Percentiles rank a stretch among this genome's conserved stretches.
Conservation (phyloP, 2,797 vertebrate genomes). For the Danio kyathit region DNA sequence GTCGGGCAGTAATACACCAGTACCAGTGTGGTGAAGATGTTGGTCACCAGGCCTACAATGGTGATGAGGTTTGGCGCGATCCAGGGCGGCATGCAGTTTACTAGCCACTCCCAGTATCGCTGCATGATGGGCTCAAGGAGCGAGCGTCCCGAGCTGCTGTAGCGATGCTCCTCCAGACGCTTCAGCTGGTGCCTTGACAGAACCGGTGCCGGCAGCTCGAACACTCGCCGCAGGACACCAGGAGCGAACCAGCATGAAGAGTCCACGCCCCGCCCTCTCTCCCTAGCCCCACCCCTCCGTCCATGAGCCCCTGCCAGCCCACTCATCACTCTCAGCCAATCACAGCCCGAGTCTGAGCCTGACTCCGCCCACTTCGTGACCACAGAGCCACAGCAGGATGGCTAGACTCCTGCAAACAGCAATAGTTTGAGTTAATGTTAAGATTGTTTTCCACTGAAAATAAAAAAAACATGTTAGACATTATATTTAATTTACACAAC, state of each 20-base stretch:
- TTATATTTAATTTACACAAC: too few relatives aligned
- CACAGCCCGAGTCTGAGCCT: constrained; percentile 68
- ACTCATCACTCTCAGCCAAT: constrained; percentile 63
- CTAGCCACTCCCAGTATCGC: constrained; percentile 97
- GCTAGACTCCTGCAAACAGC: constrained; percentile 37
- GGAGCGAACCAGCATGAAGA: constrained; percentile 79
- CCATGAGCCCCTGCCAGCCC: constrained; percentile 82
- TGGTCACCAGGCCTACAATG: constrained; percentile 92
- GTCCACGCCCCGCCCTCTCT: constrained; percentile 82
- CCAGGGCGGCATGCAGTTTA: constrained; percentile 90
- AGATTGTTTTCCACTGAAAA: not conserved
- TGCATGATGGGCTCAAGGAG: constrained; percentile 98
- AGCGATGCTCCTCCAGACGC: constrained; percentile 95
- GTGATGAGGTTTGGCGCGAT: constrained; percentile 98
- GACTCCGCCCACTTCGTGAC: constrained; percentile 55
- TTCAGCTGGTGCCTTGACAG: constrained; percentile 94
- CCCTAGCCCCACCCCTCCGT: constrained; percentile 83
- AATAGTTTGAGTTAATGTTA: not conserved
- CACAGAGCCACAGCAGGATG: constrained; percentile 69
- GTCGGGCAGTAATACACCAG: constrained; percentile 96
- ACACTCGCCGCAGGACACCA: constrained; percentile 83
- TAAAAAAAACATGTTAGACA: not conserved
- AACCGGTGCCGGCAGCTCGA: constrained; percentile 91
- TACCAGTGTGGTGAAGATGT: constrained; percentile 94
- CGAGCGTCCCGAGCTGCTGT: constrained; percentile 92